phyloP scores from a whole-genome alignment of 2,888 invertebrate species.

The Clepsis dumicolana region DNA sequence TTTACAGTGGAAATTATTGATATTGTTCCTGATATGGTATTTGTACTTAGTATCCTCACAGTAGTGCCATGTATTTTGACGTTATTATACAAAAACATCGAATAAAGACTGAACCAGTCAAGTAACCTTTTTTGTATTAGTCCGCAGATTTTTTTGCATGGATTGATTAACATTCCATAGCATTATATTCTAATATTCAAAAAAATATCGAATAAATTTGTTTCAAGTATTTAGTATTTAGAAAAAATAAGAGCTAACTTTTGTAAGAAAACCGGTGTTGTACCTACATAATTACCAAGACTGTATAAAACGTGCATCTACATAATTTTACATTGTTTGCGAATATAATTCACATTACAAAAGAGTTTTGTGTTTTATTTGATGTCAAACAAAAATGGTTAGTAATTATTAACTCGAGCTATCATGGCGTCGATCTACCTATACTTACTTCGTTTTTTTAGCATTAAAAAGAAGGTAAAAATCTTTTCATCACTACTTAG shows the following conservation, averaged over 20 bases:
- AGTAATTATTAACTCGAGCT: no score
- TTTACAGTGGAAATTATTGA: conserved; percentile 63
- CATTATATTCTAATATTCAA: background rate
- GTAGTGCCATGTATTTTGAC: conserved; percentile 76
- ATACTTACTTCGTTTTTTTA: no score
- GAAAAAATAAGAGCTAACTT: conserved; percentile 27
- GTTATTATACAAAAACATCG: conserved; percentile 68
- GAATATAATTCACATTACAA: conserved; percentile 71
- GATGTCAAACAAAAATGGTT: no score
- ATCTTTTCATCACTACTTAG: no score
- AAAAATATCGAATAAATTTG: background rate
- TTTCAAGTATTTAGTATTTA: conserved; percentile 20
- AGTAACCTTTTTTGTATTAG: conserved; percentile 43
- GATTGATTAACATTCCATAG: conserved; percentile 19
- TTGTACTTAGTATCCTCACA: conserved; percentile 67
- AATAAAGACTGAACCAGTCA: conserved; percentile 78
- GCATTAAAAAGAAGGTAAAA: no score
- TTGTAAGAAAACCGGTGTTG: conserved; percentile 28
- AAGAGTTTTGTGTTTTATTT: conserved; percentile 57
- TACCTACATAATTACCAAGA: conserved; percentile 40
- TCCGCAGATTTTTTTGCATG: background rate
- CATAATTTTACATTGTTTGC: conserved; percentile 74
- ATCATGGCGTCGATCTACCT: no score
- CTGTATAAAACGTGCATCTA: conserved; percentile 57
- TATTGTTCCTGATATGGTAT: conserved; percentile 72